Percentiles rank a stretch among this genome's conserved stretches.
Conservation (phyloP, 2,888 invertebrate genomes). For the Diploptera punctata region DNA sequence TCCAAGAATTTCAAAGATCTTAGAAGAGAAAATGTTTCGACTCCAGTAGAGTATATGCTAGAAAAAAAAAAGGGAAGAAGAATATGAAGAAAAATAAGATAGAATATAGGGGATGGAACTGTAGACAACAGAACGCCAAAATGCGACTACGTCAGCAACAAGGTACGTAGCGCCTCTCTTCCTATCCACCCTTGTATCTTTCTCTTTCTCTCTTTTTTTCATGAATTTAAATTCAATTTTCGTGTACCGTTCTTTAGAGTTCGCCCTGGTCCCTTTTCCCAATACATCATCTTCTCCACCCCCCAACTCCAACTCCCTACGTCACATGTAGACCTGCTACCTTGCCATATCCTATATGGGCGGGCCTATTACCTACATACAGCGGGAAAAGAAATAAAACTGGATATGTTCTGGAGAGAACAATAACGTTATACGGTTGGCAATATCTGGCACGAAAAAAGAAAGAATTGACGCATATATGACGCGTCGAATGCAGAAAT, state of each 20-base stretch:
- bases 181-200: not conserved
- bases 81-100: slow-evolving; percentile 8
- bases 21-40: not conserved
- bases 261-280: slow-evolving; percentile 34
- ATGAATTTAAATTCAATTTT: slow-evolving; percentile 44
- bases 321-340: slow-evolving; percentile 20
- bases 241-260: slow-evolving; percentile 37
- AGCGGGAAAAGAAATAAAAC: slow-evolving; percentile 10
- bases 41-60: not conserved
- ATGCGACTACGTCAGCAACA: slow-evolving; percentile 28
- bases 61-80: not conserved
- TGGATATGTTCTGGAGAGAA: not conserved
- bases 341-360: slow-evolving; percentile 27
- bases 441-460: not conserved
- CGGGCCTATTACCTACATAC: slow-evolving; percentile 15
- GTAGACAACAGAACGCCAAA: slow-evolving; percentile 34
- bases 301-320: slow-evolving; percentile 21
- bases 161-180: not conserved
- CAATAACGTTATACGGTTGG: not conserved
- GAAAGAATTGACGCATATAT: not conserved
- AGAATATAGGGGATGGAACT: not conserved
- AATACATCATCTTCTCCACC: slow-evolving; percentile 40
- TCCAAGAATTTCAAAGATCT: not conserved
- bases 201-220: slow-evolving; percentile 33
- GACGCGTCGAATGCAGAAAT: not conserved